phyloP scores from a whole-genome alignment of 1,140 invertebrate species.

The Eumaeus atala region DNA sequence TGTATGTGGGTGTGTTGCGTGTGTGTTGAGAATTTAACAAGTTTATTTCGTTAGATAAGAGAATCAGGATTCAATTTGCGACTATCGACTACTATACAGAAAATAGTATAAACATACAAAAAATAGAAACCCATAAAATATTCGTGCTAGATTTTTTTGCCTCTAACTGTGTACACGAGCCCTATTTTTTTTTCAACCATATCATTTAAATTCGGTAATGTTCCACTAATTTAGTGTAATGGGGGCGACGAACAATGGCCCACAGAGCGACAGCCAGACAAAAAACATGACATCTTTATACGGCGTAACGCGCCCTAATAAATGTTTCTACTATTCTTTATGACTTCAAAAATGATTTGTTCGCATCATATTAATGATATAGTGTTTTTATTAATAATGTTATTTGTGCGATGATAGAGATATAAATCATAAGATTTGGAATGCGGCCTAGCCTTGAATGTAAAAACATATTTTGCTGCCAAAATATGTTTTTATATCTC shows the following conservation, averaged over 20 bases:
- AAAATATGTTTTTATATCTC: too few species aligned
- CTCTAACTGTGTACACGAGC: background rate
- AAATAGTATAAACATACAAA: too few species aligned
- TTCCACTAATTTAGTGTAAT: conserved; percentile 39
- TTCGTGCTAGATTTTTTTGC: too few species aligned
- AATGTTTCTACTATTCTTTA: conserved; percentile 22
- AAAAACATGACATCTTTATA: conserved; percentile 55
- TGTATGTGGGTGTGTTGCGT: too few species aligned
- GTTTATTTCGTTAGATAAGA: too few species aligned
- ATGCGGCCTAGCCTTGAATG: background rate
- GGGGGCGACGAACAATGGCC: conserved; percentile 28
- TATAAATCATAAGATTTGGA: conserved; percentile 5
- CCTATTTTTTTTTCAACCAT: conserved; percentile 16
- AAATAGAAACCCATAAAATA: too few species aligned
- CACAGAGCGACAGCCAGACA: conserved; percentile 20
- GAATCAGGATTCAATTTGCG: too few species aligned
- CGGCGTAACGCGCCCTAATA: conserved; percentile 27
- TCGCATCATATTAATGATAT: conserved; percentile 14
- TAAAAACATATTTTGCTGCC: too few species aligned
- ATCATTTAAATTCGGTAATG: conserved; percentile 34
- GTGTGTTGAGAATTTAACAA: too few species aligned
- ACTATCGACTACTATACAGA: too few species aligned
- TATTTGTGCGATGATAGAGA: background rate
- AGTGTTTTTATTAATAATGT: conserved; percentile 18
- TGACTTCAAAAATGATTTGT: conserved; percentile 5